Base-by-base conservation (phyloP, 2,888 invertebrate genomes). In the Choristoneura rosaceana region DNA sequence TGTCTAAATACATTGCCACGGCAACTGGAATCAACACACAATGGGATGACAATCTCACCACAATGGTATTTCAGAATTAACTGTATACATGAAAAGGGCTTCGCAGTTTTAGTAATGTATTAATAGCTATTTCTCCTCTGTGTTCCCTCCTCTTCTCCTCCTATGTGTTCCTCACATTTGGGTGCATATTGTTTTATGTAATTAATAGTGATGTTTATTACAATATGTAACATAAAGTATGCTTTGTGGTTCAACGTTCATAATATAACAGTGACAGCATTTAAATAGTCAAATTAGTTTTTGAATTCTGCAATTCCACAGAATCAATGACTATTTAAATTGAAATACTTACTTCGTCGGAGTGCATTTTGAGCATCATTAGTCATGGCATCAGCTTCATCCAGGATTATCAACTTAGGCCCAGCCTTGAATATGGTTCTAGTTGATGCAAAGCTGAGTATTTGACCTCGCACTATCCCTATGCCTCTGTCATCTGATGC, bases 351-450 rank as follows among this genome's bases (percentile, higher is more conserved):
- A 98, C 98, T 98, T 95, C 99, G 96, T 79, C 99, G 95, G 0
- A 99, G 94, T 41, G 99, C 99, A 95, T 99, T 99, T 88, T 99
- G 99, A 0, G 99, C 99, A 95, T 99, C 99, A 89, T 98, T 97
- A 0, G 99, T 99, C 99, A 99, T 99, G 0, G 99, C 99, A 95
- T 99, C 99, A 0, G 99, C 99, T 95, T 99, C 99, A 95, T 99
- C 99, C 33, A 99, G 94, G 78, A 99, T 99, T 58, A 99, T 98
- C 52, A 99, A 91, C 87, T 99, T 99, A 78, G 98, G 99, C 0
- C 98, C 98, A 63, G 97, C 97, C 90, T 97, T 98, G 86, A 99
- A 99, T 82, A 99, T 98, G 5, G 99, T 98, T 84, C 98, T 96
- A 3, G 99, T 99, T 77, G 99, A 99, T 2, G 99, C 99, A 95